These are phyloP conservation scores for Pycnomerus fuliginosus DNA, from an alignment of 2,888 invertebrate genomes.

Conservation along the genomic window DNA sequence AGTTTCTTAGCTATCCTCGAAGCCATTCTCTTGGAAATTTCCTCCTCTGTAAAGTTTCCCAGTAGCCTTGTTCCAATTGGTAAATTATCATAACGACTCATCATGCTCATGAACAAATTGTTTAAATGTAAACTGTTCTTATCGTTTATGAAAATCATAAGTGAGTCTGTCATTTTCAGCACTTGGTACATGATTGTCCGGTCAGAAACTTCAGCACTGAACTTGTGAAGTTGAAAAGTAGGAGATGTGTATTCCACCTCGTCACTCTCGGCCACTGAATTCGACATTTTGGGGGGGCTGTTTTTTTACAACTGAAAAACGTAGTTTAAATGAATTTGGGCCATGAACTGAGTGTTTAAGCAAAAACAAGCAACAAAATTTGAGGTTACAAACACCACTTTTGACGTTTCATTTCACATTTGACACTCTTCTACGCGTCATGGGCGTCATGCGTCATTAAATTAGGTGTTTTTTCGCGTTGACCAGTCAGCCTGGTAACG, in stretches of 20 bases:
- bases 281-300: no score
- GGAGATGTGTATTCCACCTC: constrained; percentile 26
- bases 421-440: no score
- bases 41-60: constrained; percentile 46
- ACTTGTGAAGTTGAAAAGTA: constrained; percentile 43
- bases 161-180: constrained; percentile 51
- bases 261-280: no score
- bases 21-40: constrained; percentile 29
- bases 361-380: no score
- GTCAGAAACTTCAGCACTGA: constrained; percentile 45
- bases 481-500: no score
- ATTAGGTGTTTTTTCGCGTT: no score
- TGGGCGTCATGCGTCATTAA: no score
- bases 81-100: constrained; percentile 34
- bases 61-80: constrained; percentile 49
- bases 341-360: no score
- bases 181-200: constrained; percentile 48
- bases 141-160: constrained; percentile 53
- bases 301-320: no score
- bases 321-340: no score
- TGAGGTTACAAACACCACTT: no score
- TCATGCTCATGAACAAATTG: constrained; percentile 50
- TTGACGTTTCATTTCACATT: no score
- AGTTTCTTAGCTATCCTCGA: constrained; percentile 49
- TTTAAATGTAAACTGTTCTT: constrained; percentile 43